Evolutionary conservation across 2,888 invertebrate genomes (phyloP).

Genomic region (Aleiodes leptofemur): DNA sequence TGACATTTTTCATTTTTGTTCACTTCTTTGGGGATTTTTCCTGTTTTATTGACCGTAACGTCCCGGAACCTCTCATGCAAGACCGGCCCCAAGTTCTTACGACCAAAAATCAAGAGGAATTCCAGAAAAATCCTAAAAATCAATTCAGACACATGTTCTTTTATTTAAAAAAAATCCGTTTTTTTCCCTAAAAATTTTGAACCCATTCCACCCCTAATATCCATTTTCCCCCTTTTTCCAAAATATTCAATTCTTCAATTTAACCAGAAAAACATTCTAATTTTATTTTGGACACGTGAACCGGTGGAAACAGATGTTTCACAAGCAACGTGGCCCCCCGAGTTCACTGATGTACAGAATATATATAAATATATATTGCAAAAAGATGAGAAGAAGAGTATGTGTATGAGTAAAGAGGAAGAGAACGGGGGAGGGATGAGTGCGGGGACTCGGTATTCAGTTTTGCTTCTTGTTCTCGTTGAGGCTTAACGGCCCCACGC

Average conservation of each 20-base stretch:
- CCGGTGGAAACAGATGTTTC: conserved; percentile 68
- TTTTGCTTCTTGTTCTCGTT: conserved; percentile 53
- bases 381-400: neutral
- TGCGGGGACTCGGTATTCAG: conserved; percentile 6
- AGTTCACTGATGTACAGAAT: neutral
- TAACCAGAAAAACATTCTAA: conserved; percentile 65
- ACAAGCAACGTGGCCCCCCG: conserved; percentile 46
- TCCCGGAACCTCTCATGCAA: no score
- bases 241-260: neutral
- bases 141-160: no score
- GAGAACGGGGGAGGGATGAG: neutral
- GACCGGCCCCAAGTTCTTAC: no score
- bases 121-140: no score
- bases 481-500: conserved; percentile 59
- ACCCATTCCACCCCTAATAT: no score
- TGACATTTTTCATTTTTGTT: no score
- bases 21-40: no score
- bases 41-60: no score
- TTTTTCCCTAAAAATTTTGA: no score
- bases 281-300: conserved; percentile 66
- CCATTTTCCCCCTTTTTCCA: no score
- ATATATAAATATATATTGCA: conserved; percentile 64
- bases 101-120: no score
- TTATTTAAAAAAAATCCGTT: no score
- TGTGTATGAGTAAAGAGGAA: conserved; percentile 1